phyloP scores from a whole-genome alignment of 2,113 vertebrate species.

The Alligator sinensis region DNA sequence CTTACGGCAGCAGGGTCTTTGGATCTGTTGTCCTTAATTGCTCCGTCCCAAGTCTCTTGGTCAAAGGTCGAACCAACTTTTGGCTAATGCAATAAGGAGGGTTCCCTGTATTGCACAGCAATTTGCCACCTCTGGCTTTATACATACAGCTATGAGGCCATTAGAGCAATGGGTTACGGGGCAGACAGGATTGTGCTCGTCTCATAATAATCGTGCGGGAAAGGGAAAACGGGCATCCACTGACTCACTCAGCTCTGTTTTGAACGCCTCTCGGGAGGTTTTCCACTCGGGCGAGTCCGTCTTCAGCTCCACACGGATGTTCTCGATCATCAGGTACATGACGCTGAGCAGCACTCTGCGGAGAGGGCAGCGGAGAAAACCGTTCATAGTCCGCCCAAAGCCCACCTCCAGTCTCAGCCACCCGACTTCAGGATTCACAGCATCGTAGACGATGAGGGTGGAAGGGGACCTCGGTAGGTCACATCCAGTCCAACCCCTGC shows the following conservation, averaged over 20 bases:
- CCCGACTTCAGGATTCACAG: not conserved
- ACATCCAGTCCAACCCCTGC: too few relatives aligned
- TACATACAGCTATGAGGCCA: not conserved
- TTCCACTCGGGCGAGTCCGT: constrained; percentile 86
- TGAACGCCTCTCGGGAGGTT: constrained; percentile 87
- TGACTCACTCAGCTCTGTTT: constrained; percentile 89
- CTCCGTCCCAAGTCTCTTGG: too few relatives aligned
- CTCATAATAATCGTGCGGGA: not conserved
- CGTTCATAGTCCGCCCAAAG: not conserved
- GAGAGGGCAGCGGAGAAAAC: fast-evolving
- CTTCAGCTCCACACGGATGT: constrained; percentile 84
- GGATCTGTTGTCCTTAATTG: too few relatives aligned
- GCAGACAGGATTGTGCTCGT: not conserved
- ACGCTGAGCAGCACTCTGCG: constrained; percentile 92
- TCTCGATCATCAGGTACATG: constrained; percentile 98
- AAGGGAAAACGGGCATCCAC: not conserved
- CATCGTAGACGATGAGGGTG: too few relatives aligned
- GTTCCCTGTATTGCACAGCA: not conserved
- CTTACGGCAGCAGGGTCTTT: too few relatives aligned
- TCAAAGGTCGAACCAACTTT: not conserved
- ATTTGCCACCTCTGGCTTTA: not conserved
- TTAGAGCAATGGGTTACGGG: not conserved
- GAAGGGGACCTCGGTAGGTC: too few relatives aligned
- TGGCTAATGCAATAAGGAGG: not conserved
- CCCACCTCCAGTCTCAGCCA: not conserved